These are phyloP conservation scores for Cyanoliseus patagonus DNA, from an alignment of 2,113 vertebrate species.

Conservation along the genomic window DNA sequence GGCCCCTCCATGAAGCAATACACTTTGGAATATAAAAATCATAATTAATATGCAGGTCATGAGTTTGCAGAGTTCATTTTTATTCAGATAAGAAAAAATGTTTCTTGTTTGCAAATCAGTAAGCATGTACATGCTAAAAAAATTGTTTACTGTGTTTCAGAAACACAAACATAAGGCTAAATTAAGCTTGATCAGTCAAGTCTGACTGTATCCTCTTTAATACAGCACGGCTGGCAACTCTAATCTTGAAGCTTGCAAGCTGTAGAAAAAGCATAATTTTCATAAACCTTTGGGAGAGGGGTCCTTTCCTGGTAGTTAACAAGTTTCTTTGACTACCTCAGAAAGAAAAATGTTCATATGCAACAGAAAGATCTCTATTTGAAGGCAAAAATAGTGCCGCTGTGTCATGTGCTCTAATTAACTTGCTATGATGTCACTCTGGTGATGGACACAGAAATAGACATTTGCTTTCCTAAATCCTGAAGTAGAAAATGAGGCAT, in stretches of 20 bases:
- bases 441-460: slow-evolving; percentile 66
- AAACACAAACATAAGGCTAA: slow-evolving; percentile 58
- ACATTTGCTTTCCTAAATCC: slow-evolving; percentile 59
- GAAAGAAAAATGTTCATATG: slow-evolving; percentile 53
- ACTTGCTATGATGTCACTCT: slow-evolving; percentile 58
- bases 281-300: slow-evolving; percentile 36
- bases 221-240: not conserved
- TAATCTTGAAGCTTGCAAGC: slow-evolving; percentile 17
- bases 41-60: slow-evolving; percentile 4
- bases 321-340: slow-evolving; percentile 3
- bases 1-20: not conserved
- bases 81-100: not conserved
- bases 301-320: slow-evolving; percentile 11
- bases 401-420: slow-evolving; percentile 63
- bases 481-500: slow-evolving; percentile 59
- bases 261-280: slow-evolving; percentile 47
- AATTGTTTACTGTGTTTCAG: slow-evolving; percentile 58
- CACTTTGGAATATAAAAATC: not conserved
- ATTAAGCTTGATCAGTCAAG: slow-evolving; percentile 59
- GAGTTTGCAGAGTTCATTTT: slow-evolving; percentile 31
- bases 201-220: slow-evolving; percentile 57
- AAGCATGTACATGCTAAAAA: slow-evolving; percentile 48
- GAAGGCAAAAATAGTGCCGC: slow-evolving; percentile 57
- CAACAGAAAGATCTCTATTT: slow-evolving; percentile 45
- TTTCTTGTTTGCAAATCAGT: slow-evolving; percentile 40